A percentile compares a stretch with the other conserved stretches of the same genome.
Conservation (phyloP, 2,888 invertebrate species). For the Aromia moschata region DNA sequence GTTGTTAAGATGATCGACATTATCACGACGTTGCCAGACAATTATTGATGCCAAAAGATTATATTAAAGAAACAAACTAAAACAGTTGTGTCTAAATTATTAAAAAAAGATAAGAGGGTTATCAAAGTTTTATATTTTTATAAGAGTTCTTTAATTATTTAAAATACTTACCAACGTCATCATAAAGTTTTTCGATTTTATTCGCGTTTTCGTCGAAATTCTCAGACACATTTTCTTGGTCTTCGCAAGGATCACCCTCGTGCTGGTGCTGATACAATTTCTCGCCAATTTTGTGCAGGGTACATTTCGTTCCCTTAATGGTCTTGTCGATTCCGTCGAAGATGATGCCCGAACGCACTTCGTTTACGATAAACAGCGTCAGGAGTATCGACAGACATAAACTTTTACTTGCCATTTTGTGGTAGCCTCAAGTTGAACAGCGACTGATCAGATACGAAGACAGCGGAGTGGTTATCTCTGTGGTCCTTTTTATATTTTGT, state of each 20-base stretch:
- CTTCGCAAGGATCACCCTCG: slow-evolving; percentile 15
- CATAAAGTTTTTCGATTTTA: no score
- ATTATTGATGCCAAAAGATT: no score
- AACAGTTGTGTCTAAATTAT: no score
- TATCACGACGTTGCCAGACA: no score
- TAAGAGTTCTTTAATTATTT: no score
- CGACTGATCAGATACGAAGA: background rate
- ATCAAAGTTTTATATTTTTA: no score
- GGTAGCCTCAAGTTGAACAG: no score
- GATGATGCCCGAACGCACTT: background rate
- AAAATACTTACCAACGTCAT: no score
- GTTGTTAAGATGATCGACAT: no score
- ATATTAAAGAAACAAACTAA: no score
- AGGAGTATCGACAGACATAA: background rate
- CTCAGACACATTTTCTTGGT: background rate
- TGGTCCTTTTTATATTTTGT: background rate
- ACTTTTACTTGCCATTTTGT: background rate
- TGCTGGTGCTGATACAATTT: slow-evolving; percentile 18
- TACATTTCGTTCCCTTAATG: slow-evolving; percentile 5
- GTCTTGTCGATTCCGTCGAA: background rate
- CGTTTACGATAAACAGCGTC: background rate
- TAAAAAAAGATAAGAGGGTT: no score
- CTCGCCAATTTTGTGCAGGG: slow-evolving; percentile 16
- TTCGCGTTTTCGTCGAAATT: background rate
- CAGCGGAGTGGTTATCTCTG: background rate